Evolutionary conservation across 1,140 invertebrate genomes (phyloP), one percentile per base, ranked within the genome.

Genomic region (Nixonia krombeini): DNA sequence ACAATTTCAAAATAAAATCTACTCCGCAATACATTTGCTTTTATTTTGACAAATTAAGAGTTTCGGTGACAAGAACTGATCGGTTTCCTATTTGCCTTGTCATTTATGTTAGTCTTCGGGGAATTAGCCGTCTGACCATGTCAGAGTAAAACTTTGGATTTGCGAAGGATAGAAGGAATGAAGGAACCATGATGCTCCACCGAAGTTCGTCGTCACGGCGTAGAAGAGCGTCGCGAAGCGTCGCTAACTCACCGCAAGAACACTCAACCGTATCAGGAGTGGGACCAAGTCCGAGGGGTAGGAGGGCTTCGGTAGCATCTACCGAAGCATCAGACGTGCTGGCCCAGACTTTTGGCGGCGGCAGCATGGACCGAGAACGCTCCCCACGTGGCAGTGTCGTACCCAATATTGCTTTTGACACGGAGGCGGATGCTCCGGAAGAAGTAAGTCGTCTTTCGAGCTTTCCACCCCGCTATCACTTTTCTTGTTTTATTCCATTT

Each of bases 161-260:
- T 16, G 35, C 15, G 9, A 37, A 31, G 2, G 28, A n/a, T 31
- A 4, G 28, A 26, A 21, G 18, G 6, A 50, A 26, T 18, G 15
- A 29, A 7, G 28, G 5, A 51, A 38, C 38, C 23, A 73, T 81
- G 72, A 91, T 91, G 90, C 73, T 92, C 50, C 87, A 89, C 68
- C 86, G 90, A 66, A 88, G 86, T 71, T 87, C 90, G 49, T 91
- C 90, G 21, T 91, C 90, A n/a, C 83, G 90, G 38, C 87, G 90
- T 40, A 86, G 89, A 7, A 82, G 90, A 33, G 87, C 90, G 31
- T 90, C 90, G 13, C 84, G 90, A 29, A 90, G 87, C 70, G 87
- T 89, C 4, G 88, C 88, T 1, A 89, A 89, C 1, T 89, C 89
- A 1, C 88, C 89, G 0, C 89, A 90, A 63, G 85, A 84, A 1